Conservation (phyloP, 2,888 invertebrate species). For the Danaus chrysippus region DNA sequence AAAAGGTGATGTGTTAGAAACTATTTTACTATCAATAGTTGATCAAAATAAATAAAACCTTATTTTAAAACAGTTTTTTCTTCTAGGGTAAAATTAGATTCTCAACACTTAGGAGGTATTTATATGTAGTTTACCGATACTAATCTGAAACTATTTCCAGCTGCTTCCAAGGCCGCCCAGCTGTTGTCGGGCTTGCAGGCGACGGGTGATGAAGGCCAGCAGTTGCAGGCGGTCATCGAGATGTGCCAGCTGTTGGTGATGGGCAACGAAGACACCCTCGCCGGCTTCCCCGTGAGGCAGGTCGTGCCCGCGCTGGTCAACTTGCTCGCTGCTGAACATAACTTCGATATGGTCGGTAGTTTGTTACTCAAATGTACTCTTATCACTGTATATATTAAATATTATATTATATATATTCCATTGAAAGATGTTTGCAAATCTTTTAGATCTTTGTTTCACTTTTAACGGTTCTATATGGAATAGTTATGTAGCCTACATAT, state of each 20-base stretch:
- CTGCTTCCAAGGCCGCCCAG: conserved; percentile 95
- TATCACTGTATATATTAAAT: not conserved
- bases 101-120: no score
- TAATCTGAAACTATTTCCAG: no score
- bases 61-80: no score
- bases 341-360: conserved; percentile 94
- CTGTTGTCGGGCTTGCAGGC: conserved; percentile 94
- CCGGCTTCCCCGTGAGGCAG: conserved; percentile 98
- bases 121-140: no score
- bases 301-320: conserved; percentile 97
- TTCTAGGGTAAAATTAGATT: no score
- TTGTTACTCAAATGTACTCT: not conserved
- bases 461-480: no score
- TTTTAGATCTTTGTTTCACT: no score
- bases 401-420: not conserved
- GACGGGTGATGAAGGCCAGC: conserved; percentile 96
- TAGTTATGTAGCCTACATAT: no score
- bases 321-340: conserved; percentile 96
- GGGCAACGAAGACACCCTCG: conserved; percentile 99
- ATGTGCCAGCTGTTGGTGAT: conserved; percentile 99
- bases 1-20: no score
- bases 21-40: no score
- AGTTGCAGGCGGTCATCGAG: conserved; percentile 97
- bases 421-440: no score
- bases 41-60: no score